Conservation (phyloP, 2,113 vertebrate species). For the Myrmecophaga tridactyla region DNA sequence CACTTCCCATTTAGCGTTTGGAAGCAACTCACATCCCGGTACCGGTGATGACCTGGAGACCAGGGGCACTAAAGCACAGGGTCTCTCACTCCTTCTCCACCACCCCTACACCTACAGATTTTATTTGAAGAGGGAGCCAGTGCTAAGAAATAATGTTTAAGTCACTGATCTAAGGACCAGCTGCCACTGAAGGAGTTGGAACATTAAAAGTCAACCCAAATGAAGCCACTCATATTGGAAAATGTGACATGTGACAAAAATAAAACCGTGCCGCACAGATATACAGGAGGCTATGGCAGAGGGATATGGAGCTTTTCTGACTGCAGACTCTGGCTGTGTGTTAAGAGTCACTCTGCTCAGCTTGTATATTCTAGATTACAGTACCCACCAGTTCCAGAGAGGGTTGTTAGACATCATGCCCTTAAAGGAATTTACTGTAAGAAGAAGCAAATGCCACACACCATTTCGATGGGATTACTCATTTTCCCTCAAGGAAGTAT, state of each 20-base stretch:
- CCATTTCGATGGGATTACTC: slow-evolving; percentile 5
- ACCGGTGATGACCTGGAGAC: not conserved
- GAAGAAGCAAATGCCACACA: not conserved
- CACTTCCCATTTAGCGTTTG: not conserved
- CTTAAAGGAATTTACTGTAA: not conserved
- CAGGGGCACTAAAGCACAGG: not conserved
- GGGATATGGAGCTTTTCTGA: accelerated
- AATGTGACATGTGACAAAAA: not conserved
- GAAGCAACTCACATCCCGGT: not conserved
- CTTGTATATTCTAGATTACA: not conserved
- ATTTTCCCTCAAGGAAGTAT: not conserved
- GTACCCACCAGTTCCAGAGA: not conserved
- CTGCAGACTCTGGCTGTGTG: not conserved
- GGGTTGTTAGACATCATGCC: not conserved
- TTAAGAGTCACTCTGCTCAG: not conserved
- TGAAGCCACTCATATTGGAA: not conserved
- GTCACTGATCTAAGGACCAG: not conserved
- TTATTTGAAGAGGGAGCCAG: not conserved
- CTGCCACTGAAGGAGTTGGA: not conserved
- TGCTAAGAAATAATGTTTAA: not conserved
- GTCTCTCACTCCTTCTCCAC: not conserved
- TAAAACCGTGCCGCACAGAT: not conserved
- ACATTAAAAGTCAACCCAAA: not conserved
- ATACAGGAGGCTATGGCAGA: not conserved
- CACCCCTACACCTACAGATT: not conserved